phyloP scores from a whole-genome alignment of 2,888 invertebrate species.

The Cantharis rufa region DNA sequence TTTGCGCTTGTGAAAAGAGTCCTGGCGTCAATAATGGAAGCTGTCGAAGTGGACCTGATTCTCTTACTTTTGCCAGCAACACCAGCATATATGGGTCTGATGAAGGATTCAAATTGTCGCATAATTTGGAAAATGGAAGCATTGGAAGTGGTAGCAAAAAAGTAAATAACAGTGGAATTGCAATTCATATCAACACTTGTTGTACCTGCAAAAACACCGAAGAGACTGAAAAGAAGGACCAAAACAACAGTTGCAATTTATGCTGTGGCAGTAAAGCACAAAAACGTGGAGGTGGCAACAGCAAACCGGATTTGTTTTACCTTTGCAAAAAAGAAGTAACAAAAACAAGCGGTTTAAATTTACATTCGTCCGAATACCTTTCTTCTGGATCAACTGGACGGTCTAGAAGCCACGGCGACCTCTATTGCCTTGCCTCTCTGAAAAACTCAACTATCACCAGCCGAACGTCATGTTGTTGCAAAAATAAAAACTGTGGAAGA shows the following conservation, averaged over 20 bases:
- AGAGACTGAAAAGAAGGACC: not conserved
- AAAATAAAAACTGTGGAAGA: not conserved
- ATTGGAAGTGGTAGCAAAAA: not conserved
- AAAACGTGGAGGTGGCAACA: not conserved
- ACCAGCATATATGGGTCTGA: not conserved
- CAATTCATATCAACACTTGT: not conserved
- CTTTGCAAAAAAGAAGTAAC: not conserved
- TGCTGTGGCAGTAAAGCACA: not conserved
- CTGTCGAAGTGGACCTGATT: not conserved
- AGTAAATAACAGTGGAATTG: not conserved
- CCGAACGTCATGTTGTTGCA: not conserved
- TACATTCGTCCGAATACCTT: not conserved
- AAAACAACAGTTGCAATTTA: not conserved
- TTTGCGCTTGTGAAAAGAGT: too few species aligned
- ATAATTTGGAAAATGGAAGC: not conserved
- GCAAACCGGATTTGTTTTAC: not conserved
- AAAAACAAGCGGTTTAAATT: not conserved
- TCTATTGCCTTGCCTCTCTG: not conserved
- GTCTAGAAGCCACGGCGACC: not conserved
- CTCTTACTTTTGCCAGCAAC: too few species aligned
- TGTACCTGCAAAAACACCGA: not conserved
- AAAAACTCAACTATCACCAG: not conserved
- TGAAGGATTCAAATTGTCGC: not conserved
- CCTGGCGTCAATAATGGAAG: too few species aligned
- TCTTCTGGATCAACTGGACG: not conserved